phyloP scores from a whole-genome alignment of 37 sponge, comb jelly and placozoan genomes.

The Diacarnus erythraeanus region DNA sequence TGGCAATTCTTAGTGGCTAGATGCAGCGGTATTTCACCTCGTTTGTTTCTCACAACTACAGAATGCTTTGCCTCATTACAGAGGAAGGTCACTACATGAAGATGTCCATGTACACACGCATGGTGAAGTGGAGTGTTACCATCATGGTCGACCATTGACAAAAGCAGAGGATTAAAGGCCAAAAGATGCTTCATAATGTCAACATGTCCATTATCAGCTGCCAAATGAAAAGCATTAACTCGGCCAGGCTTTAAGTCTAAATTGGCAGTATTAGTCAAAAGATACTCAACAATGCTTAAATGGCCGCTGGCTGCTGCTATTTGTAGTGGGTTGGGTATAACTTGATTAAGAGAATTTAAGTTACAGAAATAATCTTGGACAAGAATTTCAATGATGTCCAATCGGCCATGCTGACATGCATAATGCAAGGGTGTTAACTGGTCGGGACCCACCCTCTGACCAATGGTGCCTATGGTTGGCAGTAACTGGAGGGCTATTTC shows the following conservation, averaged over 20 bases:
- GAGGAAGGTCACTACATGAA: conserved; percentile 6
- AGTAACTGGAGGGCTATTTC: conserved; percentile 8
- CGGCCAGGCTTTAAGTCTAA: not conserved
- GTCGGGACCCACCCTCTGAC: not conserved
- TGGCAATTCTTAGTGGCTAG: conserved; percentile 40
- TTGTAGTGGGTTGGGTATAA: not conserved
- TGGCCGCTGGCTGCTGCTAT: conserved; percentile 10
- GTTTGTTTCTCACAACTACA: conserved; percentile 1
- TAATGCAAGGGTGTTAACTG: conserved; percentile 34
- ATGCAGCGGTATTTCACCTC: conserved; percentile 71
- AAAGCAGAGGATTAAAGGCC: not conserved
- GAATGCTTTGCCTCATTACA: conserved; percentile 10
- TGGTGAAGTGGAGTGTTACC: conserved; percentile 32
- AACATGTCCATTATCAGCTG: conserved; percentile 14
- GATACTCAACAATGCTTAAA: not conserved
- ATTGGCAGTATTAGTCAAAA: not conserved
- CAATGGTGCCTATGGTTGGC: not conserved
- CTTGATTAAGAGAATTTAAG: not conserved
- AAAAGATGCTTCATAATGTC: conserved; percentile 12
- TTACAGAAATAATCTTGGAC: conserved; percentile 1
- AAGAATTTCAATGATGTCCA: conserved; percentile 13
- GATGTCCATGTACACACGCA: conserved; percentile 9
- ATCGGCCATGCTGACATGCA: conserved; percentile 25
- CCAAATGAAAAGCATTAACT: conserved; percentile 1
- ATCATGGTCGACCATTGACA: conserved; percentile 11